Evolutionary conservation across 2,888 invertebrate species (phyloP).

Genomic region (Creontiades dilutus): DNA sequence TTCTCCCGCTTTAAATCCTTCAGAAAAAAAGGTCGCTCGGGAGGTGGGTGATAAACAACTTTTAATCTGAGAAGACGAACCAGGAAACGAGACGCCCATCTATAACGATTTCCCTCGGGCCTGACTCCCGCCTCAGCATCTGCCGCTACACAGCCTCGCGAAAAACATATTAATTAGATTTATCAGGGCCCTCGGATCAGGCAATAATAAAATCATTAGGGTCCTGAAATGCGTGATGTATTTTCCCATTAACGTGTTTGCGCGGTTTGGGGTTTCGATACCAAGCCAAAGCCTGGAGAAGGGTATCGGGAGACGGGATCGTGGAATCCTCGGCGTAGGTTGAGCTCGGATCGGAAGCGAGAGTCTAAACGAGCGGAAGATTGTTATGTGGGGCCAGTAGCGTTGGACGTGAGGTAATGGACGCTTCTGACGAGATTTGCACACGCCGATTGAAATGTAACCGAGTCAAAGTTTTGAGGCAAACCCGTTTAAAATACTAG

Average conservation of each 20-base stretch:
- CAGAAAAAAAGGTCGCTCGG: neutral
- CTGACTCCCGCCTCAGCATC: neutral
- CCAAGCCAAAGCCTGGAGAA: neutral
- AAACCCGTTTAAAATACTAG: too few relatives aligned
- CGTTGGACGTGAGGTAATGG: too few relatives aligned
- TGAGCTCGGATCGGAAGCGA: neutral
- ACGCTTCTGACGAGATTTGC: too few relatives aligned
- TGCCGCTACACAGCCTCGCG: neutral
- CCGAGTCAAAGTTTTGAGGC: too few relatives aligned
- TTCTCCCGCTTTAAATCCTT: neutral
- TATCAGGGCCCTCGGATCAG: slow-evolving; percentile 15
- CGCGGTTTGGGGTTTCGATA: neutral
- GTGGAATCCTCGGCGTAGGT: neutral
- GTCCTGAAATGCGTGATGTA: neutral
- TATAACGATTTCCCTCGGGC: slow-evolving; percentile 25
- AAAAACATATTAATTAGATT: slow-evolving; percentile 49
- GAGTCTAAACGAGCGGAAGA: neutral
- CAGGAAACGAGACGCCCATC: slow-evolving; percentile 21
- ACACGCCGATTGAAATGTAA: too few relatives aligned
- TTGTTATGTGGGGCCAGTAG: neutral
- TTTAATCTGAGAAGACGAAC: slow-evolving; percentile 5
- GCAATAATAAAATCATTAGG: slow-evolving; percentile 49
- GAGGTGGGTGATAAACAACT: neutral
- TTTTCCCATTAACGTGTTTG: slow-evolving; percentile 45
- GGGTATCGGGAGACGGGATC: neutral